Percentiles rank a stretch among this genome's conserved stretches.
These are phyloP conservation scores for Anser cygnoides DNA, from an alignment of 2,113 vertebrate species.

Conservation along the genomic window DNA sequence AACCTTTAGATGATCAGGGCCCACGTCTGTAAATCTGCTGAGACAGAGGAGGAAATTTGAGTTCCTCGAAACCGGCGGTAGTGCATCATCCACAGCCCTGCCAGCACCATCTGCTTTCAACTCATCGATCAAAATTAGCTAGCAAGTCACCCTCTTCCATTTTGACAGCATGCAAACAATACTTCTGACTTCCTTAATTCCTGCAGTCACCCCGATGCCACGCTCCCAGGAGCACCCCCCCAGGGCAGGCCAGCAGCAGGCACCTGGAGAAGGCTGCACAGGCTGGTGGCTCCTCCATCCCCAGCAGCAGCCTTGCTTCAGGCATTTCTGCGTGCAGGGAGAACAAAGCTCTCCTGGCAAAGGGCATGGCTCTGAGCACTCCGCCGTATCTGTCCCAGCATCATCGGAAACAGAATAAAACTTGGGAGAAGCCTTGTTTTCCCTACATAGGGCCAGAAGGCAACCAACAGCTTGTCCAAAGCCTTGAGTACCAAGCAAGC, in stretches of 20 bases:
- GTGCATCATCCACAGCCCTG: neutral
- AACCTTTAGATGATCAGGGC: neutral
- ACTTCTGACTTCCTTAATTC: neutral
- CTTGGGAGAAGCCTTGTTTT: neutral
- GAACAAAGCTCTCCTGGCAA: neutral
- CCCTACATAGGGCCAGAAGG: neutral
- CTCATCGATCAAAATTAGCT: neutral
- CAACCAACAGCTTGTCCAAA: neutral
- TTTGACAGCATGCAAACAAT: neutral
- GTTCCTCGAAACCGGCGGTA: neutral
- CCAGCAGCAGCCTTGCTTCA: neutral
- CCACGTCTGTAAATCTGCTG: neutral
- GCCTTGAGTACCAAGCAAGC: neutral
- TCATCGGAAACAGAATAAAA: neutral
- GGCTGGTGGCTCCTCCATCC: neutral
- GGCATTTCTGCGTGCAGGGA: neutral
- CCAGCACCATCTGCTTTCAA: neutral
- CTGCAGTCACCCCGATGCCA: neutral
- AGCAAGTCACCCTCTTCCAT: neutral
- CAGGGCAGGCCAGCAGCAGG: neutral
- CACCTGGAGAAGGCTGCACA: neutral
- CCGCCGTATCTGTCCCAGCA: neutral
- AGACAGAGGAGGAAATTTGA: neutral
- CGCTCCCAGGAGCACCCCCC: rapidly evolving
- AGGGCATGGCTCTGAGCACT: neutral